Base-by-base conservation (phyloP, 35 echinoderm and acorn worm species). In the Apostichopus californicus region DNA sequence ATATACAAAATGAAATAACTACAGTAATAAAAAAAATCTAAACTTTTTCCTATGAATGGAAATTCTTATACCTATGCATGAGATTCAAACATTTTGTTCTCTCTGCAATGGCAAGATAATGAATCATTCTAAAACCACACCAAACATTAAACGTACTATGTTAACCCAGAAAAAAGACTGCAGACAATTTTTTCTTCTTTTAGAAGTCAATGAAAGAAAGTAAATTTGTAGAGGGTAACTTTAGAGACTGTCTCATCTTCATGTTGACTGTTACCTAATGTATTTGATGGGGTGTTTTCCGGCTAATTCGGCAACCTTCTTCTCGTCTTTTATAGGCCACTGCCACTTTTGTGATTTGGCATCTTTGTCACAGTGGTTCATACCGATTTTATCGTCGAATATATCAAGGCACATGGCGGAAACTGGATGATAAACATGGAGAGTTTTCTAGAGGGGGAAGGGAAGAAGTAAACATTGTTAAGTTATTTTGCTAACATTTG, bases 321-420 rank as follows among this genome's bases (percentile, higher is more conserved):
- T 90, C 7, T 72, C 56, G 77, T 94, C 88, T 1, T 46, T 60
- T 28, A 90, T 9, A 0, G 86, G 14, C 93, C 93, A 94, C 15
- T 58, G 14, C 93, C 93, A 94, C 34, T 72, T 89, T 11, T 68
- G 56, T 9, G 87, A 52, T 7, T 52, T 10, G 9, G 87, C 77
- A 24, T 54, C 87, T 52, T 63, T 72, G 1, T 58, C 77, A 70
- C 93, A 94, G 25, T 94, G 93, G 61, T 78, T 60, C 93, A 94
- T 94, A 55, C 78, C 87, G 4, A 84, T 28, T 56, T 64, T 73
- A 5, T 25, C 25, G 3, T 68, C 64, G 1, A 34, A 5, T 1
- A 92, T 78, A 58, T 90, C 86, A 87, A 96, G 92, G 90, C 95
- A 96, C 88, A 96, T 90, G 28, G 83, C 23, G 18, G 95, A 96